These are phyloP conservation scores for Puntigrus tetrazona DNA, from an alignment of 2,113 vertebrate genomes.

Conservation along the genomic window DNA sequence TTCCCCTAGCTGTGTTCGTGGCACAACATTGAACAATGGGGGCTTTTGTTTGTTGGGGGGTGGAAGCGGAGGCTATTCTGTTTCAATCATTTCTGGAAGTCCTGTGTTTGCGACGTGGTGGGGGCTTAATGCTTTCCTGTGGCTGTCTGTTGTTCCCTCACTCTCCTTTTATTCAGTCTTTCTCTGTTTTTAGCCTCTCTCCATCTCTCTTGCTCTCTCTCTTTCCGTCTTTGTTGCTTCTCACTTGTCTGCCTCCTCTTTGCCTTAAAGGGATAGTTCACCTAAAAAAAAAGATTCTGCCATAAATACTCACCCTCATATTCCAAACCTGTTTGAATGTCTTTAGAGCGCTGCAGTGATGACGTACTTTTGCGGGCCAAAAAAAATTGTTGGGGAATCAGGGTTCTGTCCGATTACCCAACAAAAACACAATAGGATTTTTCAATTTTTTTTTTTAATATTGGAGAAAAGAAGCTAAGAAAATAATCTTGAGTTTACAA, in stretches of 20 bases:
- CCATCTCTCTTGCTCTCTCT: constrained; percentile 1
- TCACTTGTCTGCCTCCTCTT: constrained; percentile 1
- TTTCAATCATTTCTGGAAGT: constrained; percentile 92
- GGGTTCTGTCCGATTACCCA: too few species aligned
- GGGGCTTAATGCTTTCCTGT: constrained; percentile 68
- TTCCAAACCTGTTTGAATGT: not conserved
- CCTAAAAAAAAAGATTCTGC: not conserved
- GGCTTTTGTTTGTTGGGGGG: constrained; percentile 83
- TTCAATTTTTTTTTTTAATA: too few species aligned
- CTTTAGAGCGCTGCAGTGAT: not conserved
- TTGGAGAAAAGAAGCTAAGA: too few species aligned
- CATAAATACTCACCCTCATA: not conserved
- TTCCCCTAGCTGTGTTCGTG: constrained; percentile 74
- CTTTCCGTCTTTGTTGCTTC: constrained; percentile 35
- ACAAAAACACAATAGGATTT: too few species aligned
- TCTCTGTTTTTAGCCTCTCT: constrained; percentile 2
- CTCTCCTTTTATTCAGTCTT: not conserved
- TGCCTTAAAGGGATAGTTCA: constrained; percentile 14
- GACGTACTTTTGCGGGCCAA: not conserved
- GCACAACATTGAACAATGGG: constrained; percentile 81
- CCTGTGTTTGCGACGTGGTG: constrained; percentile 80
- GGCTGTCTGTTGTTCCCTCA: constrained; percentile 12
- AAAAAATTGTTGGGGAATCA: too few species aligned
- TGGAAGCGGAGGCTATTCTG: constrained; percentile 77
- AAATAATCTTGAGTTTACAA: too few species aligned